phyloP scores from a whole-genome alignment of 1,140 invertebrate species.

The Atopsyche davidsoni region DNA sequence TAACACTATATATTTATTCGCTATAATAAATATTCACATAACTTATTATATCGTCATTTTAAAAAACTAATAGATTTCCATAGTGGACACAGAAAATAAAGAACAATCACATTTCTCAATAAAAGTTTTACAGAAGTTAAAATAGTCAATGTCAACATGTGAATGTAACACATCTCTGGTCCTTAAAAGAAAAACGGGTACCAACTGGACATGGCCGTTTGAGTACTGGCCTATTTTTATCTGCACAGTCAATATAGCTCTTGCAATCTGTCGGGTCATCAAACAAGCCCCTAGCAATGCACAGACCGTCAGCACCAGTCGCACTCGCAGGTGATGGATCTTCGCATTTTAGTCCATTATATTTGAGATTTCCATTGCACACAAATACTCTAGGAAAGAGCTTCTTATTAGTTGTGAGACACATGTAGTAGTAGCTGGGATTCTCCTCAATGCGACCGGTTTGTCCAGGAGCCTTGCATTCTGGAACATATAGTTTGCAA shows the following conservation, averaged over 20 bases:
- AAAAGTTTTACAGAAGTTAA: no score
- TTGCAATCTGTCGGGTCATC: neutral
- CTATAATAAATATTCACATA: no score
- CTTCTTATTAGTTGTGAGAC: neutral
- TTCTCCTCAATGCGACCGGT: neutral
- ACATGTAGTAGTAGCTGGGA: constrained; percentile 17
- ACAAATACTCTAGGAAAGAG: constrained; percentile 14
- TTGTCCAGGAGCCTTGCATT: constrained; percentile 2
- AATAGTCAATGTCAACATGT: no score
- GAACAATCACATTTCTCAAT: no score
- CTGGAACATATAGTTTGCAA: neutral
- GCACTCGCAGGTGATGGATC: neutral
- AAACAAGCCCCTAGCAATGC: neutral
- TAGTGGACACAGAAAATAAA: no score
- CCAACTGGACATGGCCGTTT: neutral
- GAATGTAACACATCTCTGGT: neutral
- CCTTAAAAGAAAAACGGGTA: neutral
- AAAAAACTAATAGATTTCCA: no score
- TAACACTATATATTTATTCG: no score
- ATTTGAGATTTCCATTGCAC: constrained; percentile 6
- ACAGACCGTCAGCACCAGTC: neutral
- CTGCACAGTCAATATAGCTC: neutral
- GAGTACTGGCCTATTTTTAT: neutral
- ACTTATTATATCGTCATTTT: no score
- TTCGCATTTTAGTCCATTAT: constrained; percentile 6